Conservation (phyloP, 2,888 invertebrate genomes). For the Ceriagrion tenellum region DNA sequence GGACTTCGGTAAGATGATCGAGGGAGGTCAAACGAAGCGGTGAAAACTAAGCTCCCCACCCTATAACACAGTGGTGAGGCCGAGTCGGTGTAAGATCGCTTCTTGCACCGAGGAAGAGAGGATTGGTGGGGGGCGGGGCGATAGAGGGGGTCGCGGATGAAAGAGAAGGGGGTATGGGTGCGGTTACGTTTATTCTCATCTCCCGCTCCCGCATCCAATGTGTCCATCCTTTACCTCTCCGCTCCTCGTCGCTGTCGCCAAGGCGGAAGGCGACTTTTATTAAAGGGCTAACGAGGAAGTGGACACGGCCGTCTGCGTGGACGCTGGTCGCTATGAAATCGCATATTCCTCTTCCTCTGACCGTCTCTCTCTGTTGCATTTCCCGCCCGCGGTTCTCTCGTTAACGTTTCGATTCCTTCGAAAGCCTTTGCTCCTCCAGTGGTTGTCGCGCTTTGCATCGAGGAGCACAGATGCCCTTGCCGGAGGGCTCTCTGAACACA, state of each 20-base stretch:
- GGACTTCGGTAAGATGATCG: neutral
- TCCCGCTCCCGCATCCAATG: neutral
- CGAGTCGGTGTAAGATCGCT: too few relatives aligned
- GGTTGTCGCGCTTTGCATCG: neutral
- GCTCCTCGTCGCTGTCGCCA: neutral
- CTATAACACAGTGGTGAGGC: too few relatives aligned
- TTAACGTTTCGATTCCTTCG: neutral
- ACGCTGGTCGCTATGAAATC: neutral
- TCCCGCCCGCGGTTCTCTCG: neutral
- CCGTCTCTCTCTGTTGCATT: neutral
- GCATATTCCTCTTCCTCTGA: neutral
- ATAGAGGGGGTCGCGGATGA: neutral
- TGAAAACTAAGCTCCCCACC: neutral
- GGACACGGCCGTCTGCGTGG: neutral
- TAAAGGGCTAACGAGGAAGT: constrained; percentile 2
- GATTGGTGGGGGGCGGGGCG: neutral
- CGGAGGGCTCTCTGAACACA: neutral
- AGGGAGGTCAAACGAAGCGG: neutral
- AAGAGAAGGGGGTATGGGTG: too few relatives aligned
- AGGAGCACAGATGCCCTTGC: neutral
- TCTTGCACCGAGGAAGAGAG: neutral
- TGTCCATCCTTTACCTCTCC: neutral
- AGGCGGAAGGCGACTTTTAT: neutral
- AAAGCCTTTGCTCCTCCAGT: neutral
- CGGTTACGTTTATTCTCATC: neutral